Conservation (phyloP, 2,113 vertebrate genomes). For the Acrocephalus kingi region DNA sequence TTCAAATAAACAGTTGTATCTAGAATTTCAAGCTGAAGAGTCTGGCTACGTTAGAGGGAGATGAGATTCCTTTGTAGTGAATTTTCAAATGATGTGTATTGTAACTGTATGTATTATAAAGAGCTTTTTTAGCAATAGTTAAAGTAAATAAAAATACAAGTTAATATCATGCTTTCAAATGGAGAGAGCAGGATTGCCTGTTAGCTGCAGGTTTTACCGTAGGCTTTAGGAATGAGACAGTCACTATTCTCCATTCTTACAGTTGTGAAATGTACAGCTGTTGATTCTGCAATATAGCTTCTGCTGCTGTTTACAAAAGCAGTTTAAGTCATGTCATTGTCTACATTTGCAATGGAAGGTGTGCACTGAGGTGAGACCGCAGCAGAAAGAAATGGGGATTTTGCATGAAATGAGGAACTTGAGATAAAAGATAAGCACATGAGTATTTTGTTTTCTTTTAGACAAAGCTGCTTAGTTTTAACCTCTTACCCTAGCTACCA, state of each 20-base stretch:
- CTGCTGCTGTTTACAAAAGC: background rate
- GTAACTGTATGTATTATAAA: background rate
- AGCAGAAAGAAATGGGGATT: background rate
- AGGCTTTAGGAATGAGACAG: background rate
- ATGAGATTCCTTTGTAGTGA: background rate
- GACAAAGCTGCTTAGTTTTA: background rate
- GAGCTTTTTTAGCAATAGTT: background rate
- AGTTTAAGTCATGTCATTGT: background rate
- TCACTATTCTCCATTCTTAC: background rate
- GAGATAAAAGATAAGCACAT: background rate
- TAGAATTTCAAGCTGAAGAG: background rate
- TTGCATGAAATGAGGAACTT: background rate
- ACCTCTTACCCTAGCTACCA: background rate
- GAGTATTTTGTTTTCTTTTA: background rate
- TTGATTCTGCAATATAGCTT: background rate
- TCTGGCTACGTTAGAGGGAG: background rate
- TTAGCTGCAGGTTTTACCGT: background rate
- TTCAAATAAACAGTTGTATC: slow-evolving; percentile 17
- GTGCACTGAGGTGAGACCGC: background rate
- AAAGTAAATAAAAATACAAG: background rate
- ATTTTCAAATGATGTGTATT: background rate
- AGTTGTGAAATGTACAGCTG: background rate
- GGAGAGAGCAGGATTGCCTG: background rate
- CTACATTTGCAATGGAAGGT: background rate
- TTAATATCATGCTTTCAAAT: background rate